phyloP scores from a whole-genome alignment of 2,113 vertebrate genomes.

The Phodopus roborovskii region DNA sequence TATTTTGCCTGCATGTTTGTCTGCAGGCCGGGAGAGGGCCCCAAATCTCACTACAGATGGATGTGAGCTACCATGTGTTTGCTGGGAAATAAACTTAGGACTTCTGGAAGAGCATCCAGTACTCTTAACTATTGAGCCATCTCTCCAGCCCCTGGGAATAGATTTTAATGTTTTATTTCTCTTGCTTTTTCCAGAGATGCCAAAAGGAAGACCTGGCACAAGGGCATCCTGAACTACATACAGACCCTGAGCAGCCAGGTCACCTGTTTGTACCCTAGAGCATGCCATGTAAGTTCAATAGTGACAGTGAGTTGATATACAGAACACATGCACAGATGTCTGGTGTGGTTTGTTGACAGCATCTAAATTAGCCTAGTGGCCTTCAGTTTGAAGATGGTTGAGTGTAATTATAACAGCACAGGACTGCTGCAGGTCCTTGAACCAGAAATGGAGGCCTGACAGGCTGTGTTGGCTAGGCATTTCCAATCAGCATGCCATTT shows the following conservation, averaged over 20 bases:
- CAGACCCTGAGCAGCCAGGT: fast-evolving
- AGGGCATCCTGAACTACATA: fast-evolving
- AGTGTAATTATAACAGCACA: fast-evolving
- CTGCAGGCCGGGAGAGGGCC: too few relatives aligned
- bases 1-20: too few relatives aligned
- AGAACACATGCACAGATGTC: fast-evolving
- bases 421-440: background rate
- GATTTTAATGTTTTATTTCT: background rate
- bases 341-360: fast-evolving
- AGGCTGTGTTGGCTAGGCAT: too few relatives aligned
- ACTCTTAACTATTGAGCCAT: too few relatives aligned
- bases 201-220: too few relatives aligned
- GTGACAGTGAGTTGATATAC: fast-evolving
- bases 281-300: fast-evolving
- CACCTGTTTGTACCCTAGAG: background rate
- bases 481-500: background rate
- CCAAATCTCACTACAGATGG: too few relatives aligned
- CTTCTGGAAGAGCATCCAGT: too few relatives aligned
- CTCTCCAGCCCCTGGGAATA: background rate
- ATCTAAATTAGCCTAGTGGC: fast-evolving
- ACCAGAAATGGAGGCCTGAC: fast-evolving
- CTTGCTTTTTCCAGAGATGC: background rate
- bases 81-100: too few relatives aligned
- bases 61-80: too few relatives aligned
- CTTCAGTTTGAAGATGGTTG: fast-evolving